These are phyloP conservation scores for Danio choprae DNA, from an alignment of 2,797 vertebrate species.

Conservation along the genomic window DNA sequence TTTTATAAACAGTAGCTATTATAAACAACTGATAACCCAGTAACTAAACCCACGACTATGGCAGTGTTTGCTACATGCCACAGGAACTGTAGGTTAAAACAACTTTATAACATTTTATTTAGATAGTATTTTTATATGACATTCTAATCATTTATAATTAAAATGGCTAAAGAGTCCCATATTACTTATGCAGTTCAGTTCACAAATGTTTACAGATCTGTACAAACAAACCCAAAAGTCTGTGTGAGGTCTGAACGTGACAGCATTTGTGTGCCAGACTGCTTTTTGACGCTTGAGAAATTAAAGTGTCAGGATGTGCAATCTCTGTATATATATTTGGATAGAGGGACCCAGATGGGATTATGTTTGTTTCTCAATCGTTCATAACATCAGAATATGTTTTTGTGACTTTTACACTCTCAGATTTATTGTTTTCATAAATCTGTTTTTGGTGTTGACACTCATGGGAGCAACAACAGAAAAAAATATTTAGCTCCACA, in stretches of 20 bases:
- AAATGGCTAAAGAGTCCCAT: neutral
- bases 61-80: neutral
- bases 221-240: constrained; percentile 11
- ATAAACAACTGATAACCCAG: no score
- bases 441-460: constrained; percentile 10
- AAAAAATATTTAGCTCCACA: neutral
- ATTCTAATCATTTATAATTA: no score
- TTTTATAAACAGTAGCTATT: neutral
- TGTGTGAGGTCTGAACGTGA: constrained; percentile 30
- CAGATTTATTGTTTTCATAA: constrained; percentile 37
- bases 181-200: neutral
- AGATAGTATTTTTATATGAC: neutral
- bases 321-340: constrained; percentile 13
- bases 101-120: neutral
- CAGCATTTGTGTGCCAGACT: constrained; percentile 3
- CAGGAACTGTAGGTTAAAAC: neutral
- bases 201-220: constrained; percentile 25
- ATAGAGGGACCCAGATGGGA: neutral
- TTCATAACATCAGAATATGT: neutral
- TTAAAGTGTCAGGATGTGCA: neutral
- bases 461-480: neutral
- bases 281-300: constrained; percentile 3
- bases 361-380: constrained; percentile 18
- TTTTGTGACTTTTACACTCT: constrained; percentile 17
- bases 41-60: neutral